These are phyloP conservation scores for Lordiphosa andalusiaca DNA, from an alignment of 2,888 invertebrate species.

Conservation along the genomic window DNA sequence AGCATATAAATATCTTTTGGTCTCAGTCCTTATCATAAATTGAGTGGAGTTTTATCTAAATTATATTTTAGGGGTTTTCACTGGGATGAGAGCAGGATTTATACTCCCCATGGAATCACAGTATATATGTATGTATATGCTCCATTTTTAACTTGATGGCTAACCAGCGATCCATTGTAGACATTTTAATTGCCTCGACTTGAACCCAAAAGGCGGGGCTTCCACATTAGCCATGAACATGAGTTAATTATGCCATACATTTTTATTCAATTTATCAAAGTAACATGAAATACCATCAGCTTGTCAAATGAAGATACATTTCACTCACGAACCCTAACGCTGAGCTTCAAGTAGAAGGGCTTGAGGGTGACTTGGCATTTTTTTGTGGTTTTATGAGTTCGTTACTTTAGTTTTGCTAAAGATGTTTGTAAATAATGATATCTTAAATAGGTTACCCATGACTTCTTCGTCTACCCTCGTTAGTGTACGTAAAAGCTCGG, in stretches of 20 bases:
- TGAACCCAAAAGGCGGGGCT: slow-evolving; percentile 31
- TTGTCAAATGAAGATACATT: slow-evolving; percentile 52
- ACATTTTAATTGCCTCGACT: slow-evolving; percentile 33
- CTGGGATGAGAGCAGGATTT: slow-evolving; percentile 1
- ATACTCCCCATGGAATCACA: slow-evolving; percentile 1
- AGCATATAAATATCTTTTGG: slow-evolving; percentile 72
- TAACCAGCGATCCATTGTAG: slow-evolving; percentile 7
- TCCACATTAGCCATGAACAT: slow-evolving; percentile 58
- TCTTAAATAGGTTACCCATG: too few species aligned
- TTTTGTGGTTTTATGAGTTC: too few species aligned
- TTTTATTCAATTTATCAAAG: slow-evolving; percentile 63
- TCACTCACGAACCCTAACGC: slow-evolving; percentile 13
- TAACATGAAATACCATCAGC: slow-evolving; percentile 53
- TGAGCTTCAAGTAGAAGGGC: slow-evolving; percentile 4
- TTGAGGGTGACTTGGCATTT: too few species aligned
- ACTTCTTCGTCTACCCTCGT: too few species aligned
- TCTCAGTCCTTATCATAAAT: slow-evolving; percentile 59
- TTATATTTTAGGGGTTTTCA: slow-evolving; percentile 58
- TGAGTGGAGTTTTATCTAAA: slow-evolving; percentile 71
- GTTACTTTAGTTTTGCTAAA: too few species aligned
- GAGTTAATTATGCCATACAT: slow-evolving; percentile 59
- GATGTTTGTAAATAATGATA: too few species aligned
- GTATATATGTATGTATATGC: slow-evolving; percentile 19
- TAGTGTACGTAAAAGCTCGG: too few species aligned
- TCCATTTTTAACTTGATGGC: slow-evolving; percentile 11